Evolutionary conservation across 2,888 invertebrate species (phyloP), one percentile per base, ranked within the genome.

Genomic region (Plagodis dolabraria): DNA sequence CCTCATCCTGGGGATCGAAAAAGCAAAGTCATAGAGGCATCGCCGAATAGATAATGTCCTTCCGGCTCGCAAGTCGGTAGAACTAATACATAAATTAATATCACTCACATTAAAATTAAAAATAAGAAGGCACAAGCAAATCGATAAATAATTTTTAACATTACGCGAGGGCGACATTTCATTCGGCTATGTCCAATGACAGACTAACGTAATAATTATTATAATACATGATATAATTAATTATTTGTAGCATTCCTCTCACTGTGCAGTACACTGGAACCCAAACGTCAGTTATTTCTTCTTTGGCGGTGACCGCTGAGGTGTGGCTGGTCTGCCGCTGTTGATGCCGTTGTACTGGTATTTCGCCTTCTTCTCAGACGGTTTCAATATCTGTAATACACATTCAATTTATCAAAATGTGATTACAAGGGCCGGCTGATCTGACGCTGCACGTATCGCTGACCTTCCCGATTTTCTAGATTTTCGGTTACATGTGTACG

Each of bases 291-390:
- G 93, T 95, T 96, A 96, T 95, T 96, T 96, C 90, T 94, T 94
- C 83, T 93, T 94, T 66, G 95, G 95, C 89, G 94, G 89, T 92
- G 96, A 96, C 82, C 96, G 95, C 83, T 97, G 97, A 73, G 97
- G 97, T 80, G 97, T 97, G 72, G 96, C 95, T 70, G 97, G 96
- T 93, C 98, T 95, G 67, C 96, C 96, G 67, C 96, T 96, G 89
- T 97, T 97, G 91, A 96, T 95, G 76, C 97, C 97, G 77, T 96
- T 96, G 93, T 99, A 99, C 86, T 99, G 98, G 92, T 99, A 99
- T 93, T 99, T 99, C 74, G 99, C 99, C 93, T 99, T 99, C 94
- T 99, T 99, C 94, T 99, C 99, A 65, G 99, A 99, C 79, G 99
- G 99, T 92, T 99, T 99, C 90, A 99, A 93, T 80, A 99, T 99